Evolutionary conservation across 2,113 vertebrate species (phyloP), one percentile per base, ranked within the genome.

Genomic region (Phalacrocorax pelagicus): DNA sequence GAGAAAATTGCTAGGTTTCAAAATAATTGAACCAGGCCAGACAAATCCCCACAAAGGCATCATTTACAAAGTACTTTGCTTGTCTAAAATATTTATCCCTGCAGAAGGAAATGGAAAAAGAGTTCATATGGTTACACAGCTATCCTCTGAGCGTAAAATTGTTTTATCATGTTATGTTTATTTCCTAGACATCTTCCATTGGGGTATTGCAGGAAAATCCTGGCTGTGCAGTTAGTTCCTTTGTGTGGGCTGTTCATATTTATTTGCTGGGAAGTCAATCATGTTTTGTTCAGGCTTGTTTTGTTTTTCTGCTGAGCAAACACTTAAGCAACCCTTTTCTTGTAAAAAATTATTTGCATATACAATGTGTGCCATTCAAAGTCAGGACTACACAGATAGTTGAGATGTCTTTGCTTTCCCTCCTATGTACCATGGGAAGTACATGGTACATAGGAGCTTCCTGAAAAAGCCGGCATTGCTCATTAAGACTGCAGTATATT

Each of bases 131-230:
- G 94, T 94, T 80, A 42, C 72, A 87, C 7, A 13, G 57, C 78
- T 96, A 73, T 93, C 79, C 94, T 90, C 59, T 44, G 70, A 36
- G 94, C 65, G 17, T 89, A 93, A 95, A 96, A 92, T 58, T 81
- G 82, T 94, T 96, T 90, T 95, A 97, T 97, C 86, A 91, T 86
- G 90, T 96, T 93, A 91, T 95, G 88, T 97, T 96, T 96, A 83
- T 94, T 96, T 97, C 91, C 88, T 94, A 99, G 98, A 96, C 98
- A 98, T 97, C 98, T 98, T 96, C 98, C 98, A 96, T 88, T 98
- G 88, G 98, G 98, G 65, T 98, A 98, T 96, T 98, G 98, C 30
- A 96, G 97, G 85, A 98, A 98, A 98, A 98, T 97, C 97, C 36
- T 47, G 65, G 47, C 75, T 85, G 30, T 73, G 72, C 62, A 81